Conservation (phyloP, 2,888 invertebrate genomes). For the Synanthedon tipuliformis region DNA sequence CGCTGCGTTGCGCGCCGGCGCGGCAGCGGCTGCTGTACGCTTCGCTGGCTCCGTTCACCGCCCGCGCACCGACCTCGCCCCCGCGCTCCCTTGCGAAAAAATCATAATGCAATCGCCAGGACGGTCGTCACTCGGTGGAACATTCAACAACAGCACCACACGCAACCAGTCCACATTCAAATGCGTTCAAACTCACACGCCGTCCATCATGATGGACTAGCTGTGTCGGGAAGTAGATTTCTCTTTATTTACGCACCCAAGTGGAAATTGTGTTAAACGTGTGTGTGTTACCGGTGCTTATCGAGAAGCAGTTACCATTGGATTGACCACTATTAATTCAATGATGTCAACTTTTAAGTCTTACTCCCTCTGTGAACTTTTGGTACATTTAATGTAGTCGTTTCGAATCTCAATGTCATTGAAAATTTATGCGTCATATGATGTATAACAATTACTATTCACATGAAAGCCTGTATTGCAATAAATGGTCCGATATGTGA, state of each 20-base stretch:
- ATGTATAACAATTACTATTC: slow-evolving; percentile 7
- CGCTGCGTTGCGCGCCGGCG: slow-evolving; percentile 39
- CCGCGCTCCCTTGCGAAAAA: slow-evolving; percentile 68
- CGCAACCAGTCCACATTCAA: slow-evolving; percentile 66
- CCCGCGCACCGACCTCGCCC: slow-evolving; percentile 31
- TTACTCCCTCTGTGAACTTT: background rate
- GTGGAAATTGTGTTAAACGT: slow-evolving; percentile 31
- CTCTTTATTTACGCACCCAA: slow-evolving; percentile 46
- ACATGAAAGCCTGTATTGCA: slow-evolving; percentile 3
- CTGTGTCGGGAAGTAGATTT: slow-evolving; percentile 59
- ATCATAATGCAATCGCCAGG: slow-evolving; percentile 69
- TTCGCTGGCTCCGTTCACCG: slow-evolving; percentile 45
- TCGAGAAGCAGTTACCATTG: slow-evolving; percentile 50
- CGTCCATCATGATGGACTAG: slow-evolving; percentile 63
- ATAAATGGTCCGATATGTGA: slow-evolving; percentile 7
- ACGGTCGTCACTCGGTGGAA: slow-evolving; percentile 57
- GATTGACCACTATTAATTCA: slow-evolving; percentile 41
- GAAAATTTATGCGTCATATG: slow-evolving; percentile 6
- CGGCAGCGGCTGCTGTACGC: slow-evolving; percentile 57
- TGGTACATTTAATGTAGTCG: too few species aligned
- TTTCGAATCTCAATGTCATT: too few species aligned
- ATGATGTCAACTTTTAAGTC: slow-evolving; percentile 45
- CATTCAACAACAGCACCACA: slow-evolving; percentile 55
- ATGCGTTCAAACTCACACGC: slow-evolving; percentile 68
- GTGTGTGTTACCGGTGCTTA: slow-evolving; percentile 25